phyloP scores from a whole-genome alignment of 2,113 vertebrate species.

The Pedionomus torquatus region DNA sequence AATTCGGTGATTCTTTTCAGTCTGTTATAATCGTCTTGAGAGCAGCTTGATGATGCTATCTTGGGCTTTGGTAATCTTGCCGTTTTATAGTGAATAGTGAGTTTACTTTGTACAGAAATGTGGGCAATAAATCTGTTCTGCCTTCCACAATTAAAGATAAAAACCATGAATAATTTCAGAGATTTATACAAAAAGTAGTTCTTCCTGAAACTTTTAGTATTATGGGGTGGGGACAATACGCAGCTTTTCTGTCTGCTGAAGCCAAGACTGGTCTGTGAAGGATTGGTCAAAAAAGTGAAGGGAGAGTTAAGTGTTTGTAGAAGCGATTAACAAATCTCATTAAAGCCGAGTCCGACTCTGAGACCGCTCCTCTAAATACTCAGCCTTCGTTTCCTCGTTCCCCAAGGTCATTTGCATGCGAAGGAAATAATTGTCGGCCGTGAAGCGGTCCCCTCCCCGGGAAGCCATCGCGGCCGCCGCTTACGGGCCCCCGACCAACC shows the following conservation, averaged over 20 bases:
- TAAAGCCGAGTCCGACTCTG: neutral
- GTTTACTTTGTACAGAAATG: neutral
- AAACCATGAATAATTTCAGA: neutral
- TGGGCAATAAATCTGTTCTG: neutral
- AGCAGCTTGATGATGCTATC: neutral
- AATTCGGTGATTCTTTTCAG: neutral
- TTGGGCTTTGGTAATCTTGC: neutral
- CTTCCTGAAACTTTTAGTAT: neutral
- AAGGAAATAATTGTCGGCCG: rapidly evolving
- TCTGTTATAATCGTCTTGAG: neutral
- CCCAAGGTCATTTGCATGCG: neutral
- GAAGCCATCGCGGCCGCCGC: rapidly evolving
- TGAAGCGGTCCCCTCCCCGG: rapidly evolving
- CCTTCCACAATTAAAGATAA: neutral
- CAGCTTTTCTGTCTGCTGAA: neutral
- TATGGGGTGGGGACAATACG: rapidly evolving
- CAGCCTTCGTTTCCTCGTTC: neutral
- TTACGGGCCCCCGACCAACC: rapidly evolving
- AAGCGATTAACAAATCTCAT: neutral
- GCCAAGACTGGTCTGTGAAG: neutral
- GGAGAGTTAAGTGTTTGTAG: neutral
- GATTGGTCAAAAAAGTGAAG: neutral
- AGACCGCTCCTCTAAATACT: neutral
- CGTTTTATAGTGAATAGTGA: neutral
- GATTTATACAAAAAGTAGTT: neutral